Conservation (phyloP, 2,113 vertebrate species). For the Ondatra zibethicus region DNA sequence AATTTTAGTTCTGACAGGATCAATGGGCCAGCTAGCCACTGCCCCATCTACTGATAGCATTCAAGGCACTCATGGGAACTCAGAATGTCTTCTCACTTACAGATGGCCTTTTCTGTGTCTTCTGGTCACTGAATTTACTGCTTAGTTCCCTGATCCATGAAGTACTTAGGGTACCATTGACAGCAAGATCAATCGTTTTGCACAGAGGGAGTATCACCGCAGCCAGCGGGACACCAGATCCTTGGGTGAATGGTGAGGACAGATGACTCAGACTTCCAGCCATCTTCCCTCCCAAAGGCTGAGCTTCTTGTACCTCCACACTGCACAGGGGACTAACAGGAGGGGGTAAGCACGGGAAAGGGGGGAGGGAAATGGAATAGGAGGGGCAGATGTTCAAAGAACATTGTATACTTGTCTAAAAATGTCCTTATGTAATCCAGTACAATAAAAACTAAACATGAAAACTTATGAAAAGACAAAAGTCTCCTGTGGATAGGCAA, state of each 20-base stretch:
- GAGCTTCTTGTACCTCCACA: neutral
- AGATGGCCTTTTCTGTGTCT: no score
- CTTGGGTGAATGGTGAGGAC: neutral
- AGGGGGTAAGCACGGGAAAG: neutral
- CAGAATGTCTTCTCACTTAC: neutral
- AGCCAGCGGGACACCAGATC: neutral
- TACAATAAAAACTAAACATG: neutral
- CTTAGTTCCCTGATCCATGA: neutral
- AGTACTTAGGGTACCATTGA: neutral
- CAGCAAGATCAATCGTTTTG: constrained; percentile 27
- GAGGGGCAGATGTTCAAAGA: neutral
- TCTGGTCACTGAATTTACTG: no score
- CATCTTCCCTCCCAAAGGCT: neutral
- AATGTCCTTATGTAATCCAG: neutral
- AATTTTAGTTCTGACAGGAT: neutral
- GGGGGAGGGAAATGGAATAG: neutral
- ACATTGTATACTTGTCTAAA: neutral
- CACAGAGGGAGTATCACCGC: neutral
- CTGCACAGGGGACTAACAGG: neutral
- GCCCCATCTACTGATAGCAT: neutral
- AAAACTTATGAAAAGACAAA: neutral
- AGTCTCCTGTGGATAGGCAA: neutral
- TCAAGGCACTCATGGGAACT: neutral
- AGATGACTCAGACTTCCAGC: neutral
- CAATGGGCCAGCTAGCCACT: neutral